phyloP scores from a whole-genome alignment of 2,888 invertebrate species.

The Caenorhabditis sp. region DNA sequence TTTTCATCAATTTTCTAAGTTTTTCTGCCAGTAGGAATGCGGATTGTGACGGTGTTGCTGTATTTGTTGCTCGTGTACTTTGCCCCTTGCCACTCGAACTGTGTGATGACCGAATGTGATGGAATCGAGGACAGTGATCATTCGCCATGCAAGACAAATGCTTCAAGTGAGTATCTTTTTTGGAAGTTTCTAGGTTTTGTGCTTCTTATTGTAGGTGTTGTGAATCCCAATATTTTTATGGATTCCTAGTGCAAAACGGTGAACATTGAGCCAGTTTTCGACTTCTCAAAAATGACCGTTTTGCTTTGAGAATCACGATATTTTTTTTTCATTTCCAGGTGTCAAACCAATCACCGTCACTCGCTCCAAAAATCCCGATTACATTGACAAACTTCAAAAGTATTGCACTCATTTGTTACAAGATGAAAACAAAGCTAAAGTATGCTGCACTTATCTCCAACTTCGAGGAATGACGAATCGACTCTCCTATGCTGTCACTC shows the following conservation, averaged over 20 bases:
- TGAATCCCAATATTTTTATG: too few relatives aligned
- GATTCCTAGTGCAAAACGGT: too few relatives aligned
- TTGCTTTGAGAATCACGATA: too few relatives aligned
- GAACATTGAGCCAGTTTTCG: too few relatives aligned
- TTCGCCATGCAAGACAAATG: conserved; percentile 32
- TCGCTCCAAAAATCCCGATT: conserved; percentile 18
- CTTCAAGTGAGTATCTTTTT: conserved; percentile 23
- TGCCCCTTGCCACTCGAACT: conserved; percentile 1
- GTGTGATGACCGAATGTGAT: conserved; percentile 54
- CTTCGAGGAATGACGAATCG: conserved; percentile 63
- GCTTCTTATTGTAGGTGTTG: too few relatives aligned
- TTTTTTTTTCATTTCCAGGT: conserved; percentile 20
- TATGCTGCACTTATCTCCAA: conserved; percentile 48
- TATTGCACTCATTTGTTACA: conserved; percentile 43
- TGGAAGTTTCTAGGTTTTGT: too few relatives aligned
- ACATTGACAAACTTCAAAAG: conserved; percentile 24
- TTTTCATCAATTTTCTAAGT: not conserved
- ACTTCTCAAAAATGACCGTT: too few relatives aligned
- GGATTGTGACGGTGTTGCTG: conserved; percentile 4
- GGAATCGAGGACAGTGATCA: conserved; percentile 14
- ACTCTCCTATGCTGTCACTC: conserved; percentile 86
- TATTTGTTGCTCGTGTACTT: conserved; percentile 9
- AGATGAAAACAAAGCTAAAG: conserved; percentile 21
- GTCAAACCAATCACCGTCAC: conserved; percentile 13
- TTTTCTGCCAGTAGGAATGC: conserved; percentile 14